Percentiles rank a stretch among this genome's conserved stretches.
Evolutionary conservation across 2,797 vertebrate genomes (phyloP).

Genomic region (Sciurus vulgaris): DNA sequence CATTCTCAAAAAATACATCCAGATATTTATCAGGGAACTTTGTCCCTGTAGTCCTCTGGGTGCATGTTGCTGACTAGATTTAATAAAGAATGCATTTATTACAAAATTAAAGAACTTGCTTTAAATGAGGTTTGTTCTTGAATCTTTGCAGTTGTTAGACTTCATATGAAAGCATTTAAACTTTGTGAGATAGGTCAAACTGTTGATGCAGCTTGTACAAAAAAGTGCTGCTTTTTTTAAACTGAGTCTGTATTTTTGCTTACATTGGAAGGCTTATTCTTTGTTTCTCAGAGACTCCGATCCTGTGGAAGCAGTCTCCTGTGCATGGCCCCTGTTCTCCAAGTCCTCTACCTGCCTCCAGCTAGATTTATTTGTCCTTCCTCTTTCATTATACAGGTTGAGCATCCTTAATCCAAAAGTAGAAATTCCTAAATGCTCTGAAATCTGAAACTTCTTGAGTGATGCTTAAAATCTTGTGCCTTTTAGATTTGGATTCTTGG

Average conservation of each 20-base stretch:
- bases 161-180: constrained; percentile 44
- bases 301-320: background rate
- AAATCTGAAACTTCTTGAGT: background rate
- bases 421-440: background rate
- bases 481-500: background rate
- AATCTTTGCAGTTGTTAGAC: constrained; percentile 26
- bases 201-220: background rate
- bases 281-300: background rate
- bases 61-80: background rate
- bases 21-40: background rate
- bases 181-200: background rate
- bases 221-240: background rate
- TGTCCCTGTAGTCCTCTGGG: background rate
- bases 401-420: background rate
- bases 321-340: background rate
- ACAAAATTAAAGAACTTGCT: constrained; percentile 56
- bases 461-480: background rate
- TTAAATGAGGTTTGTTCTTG: background rate
- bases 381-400: background rate
- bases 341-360: background rate
- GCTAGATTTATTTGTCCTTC: background rate
- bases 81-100: constrained; percentile 4
- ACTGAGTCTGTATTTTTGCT: background rate
- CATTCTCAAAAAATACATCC: background rate
- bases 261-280: background rate